Conservation (phyloP, 2,797 vertebrate genomes). For the Apogon talboti region DNA sequence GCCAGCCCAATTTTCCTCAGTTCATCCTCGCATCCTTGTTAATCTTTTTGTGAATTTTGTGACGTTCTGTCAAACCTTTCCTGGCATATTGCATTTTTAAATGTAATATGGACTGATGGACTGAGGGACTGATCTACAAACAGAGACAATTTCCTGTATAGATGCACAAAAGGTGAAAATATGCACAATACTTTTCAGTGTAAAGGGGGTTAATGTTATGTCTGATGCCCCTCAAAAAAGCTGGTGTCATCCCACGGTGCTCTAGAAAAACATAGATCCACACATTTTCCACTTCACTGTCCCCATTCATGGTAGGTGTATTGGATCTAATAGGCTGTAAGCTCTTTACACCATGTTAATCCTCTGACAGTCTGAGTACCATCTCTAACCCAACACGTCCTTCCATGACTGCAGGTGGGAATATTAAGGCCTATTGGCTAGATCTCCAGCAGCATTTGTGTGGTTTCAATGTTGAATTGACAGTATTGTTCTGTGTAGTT, state of each 20-base stretch:
- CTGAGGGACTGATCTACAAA: no score
- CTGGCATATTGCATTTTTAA: no score
- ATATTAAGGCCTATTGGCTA: neutral
- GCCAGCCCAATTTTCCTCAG: no score
- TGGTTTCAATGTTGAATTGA: neutral
- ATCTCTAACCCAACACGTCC: neutral
- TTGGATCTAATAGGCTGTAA: constrained; percentile 46
- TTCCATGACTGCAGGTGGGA: neutral
- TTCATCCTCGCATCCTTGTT: no score
- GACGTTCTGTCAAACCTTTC: no score
- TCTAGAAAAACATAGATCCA: constrained; percentile 26
- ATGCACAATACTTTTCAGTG: no score
- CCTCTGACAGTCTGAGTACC: constrained; percentile 21
- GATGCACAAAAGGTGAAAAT: no score
- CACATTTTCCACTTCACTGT: constrained; percentile 47
- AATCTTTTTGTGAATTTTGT: no score
- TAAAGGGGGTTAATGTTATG: neutral
- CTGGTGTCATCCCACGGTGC: constrained; percentile 3
- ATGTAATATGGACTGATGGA: no score
- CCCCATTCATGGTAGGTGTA: constrained; percentile 51
- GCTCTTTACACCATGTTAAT: constrained; percentile 46
- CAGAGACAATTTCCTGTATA: no score
- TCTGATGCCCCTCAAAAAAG: neutral
- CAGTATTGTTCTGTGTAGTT: neutral
- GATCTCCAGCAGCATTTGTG: neutral